Percentiles rank a stretch among this genome's conserved stretches.
phyloP scores from a whole-genome alignment of 2,113 vertebrate genomes.

The Irena cyanogastra region DNA sequence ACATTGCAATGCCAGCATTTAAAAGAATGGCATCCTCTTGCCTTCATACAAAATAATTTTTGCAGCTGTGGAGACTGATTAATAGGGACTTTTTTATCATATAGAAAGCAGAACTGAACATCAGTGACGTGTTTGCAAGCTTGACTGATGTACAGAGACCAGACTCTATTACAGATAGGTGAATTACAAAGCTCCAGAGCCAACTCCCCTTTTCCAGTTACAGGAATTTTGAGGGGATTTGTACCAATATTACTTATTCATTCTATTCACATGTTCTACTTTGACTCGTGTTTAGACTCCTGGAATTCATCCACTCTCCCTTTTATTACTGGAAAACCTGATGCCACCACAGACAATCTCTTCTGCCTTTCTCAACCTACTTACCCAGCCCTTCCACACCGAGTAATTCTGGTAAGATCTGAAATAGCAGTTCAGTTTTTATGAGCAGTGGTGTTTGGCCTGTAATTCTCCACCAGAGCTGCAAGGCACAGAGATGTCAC shows the following conservation, averaged over 20 bases:
- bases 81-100: constrained; percentile 1
- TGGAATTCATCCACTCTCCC: background rate
- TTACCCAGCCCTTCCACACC: background rate
- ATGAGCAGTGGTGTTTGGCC: background rate
- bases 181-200: background rate
- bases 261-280: background rate
- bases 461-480: background rate
- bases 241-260: background rate
- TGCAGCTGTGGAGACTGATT: background rate
- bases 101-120: background rate
- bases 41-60: background rate
- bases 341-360: background rate
- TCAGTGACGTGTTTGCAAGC: background rate
- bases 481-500: background rate
- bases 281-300: background rate
- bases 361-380: background rate
- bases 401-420: background rate
- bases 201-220: background rate
- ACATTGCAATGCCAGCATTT: background rate
- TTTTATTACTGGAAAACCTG: background rate
- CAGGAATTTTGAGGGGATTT: background rate
- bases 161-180: background rate
- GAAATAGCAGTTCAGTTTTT: background rate
- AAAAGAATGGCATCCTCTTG: constrained; percentile 24
- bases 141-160: background rate